A percentile compares a stretch with the other conserved stretches of the same genome.
phyloP scores from a whole-genome alignment of 1,140 invertebrate genomes.

The Camponotus floridanus region DNA sequence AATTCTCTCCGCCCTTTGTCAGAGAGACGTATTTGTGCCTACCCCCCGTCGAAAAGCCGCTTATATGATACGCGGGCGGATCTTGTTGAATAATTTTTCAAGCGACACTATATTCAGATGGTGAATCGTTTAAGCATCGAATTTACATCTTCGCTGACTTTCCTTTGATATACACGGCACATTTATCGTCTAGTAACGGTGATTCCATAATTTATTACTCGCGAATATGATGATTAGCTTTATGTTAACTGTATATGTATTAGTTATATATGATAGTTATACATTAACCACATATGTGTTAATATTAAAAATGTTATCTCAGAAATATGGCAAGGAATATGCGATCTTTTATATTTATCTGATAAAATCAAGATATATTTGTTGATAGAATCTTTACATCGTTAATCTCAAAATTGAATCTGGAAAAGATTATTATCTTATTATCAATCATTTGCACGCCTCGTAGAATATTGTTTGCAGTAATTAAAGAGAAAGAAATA shows the following conservation, averaged over 20 bases:
- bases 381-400: not conserved
- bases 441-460: not conserved
- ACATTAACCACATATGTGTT: too few species aligned
- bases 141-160: slow-evolving; percentile 18
- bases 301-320: not conserved
- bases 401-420: slow-evolving; percentile 23
- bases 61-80: not conserved
- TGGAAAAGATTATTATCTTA: not conserved
- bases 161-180: not conserved
- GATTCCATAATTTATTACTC: slow-evolving; percentile 25
- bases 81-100: slow-evolving; percentile 30
- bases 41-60: slow-evolving; percentile 24
- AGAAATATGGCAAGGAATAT: not conserved
- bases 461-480: too few species aligned
- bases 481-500: slow-evolving; percentile 1
- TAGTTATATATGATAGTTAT: too few species aligned
- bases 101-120: not conserved
- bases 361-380: slow-evolving; percentile 23
- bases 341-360: not conserved
- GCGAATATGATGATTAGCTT: slow-evolving; percentile 5
- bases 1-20: slow-evolving; percentile 45
- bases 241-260: not conserved
- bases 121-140: slow-evolving; percentile 44
- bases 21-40: slow-evolving; percentile 9
- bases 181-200: slow-evolving; percentile 34